Evolutionary conservation across 1,140 invertebrate genomes (phyloP), one percentile per base, ranked within the genome.

Genomic region (Drosophila rhopaloa): DNA sequence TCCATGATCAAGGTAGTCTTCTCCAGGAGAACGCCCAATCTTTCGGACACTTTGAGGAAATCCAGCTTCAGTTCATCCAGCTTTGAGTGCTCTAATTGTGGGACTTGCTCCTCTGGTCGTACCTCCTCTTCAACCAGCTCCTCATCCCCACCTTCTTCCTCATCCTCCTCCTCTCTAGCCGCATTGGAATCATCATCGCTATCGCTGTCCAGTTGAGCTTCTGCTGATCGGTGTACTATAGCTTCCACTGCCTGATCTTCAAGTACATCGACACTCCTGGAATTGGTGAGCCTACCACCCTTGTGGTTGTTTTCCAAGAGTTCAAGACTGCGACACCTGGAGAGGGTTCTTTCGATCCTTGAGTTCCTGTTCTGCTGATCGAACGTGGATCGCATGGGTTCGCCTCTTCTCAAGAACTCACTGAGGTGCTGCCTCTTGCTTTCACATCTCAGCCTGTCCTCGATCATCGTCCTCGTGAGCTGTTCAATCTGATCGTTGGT

Each of bases 401-500:
- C 78, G 4, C 85, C 85, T 4, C 85, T 62, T 0, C 70, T 57
- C 13, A 89, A 48, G 47, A 79, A 96, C 61, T 96, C 95, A 72
- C 96, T 95, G 27, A 97, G 93, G 76, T 95, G 94, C 46, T 94
- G 92, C 51, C 95, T 94, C 47, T 95, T 94, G 54, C 94, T 94
- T 71, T 95, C 95, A 70, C 95, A 95, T 43, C 95, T 90, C 1
- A 94, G 93, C 70, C 95, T 93, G 90, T 95, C 95, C 11, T 94
- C 94, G 13, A 94, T 94, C 60, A 95, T 94, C 56, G 94, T 90
- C 0, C 94, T 93, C 4, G 95, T 95, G 24, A 96, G 76, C 75
- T 95, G 94, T n/a, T 95, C 95, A 59, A 97, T 95, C 86, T 97
- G 96, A 38, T 96, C 95, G 72, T 95, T 94, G 10, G 96, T 97